phyloP scores from a whole-genome alignment of 2,797 vertebrate genomes.

The Somateria mollissima region DNA sequence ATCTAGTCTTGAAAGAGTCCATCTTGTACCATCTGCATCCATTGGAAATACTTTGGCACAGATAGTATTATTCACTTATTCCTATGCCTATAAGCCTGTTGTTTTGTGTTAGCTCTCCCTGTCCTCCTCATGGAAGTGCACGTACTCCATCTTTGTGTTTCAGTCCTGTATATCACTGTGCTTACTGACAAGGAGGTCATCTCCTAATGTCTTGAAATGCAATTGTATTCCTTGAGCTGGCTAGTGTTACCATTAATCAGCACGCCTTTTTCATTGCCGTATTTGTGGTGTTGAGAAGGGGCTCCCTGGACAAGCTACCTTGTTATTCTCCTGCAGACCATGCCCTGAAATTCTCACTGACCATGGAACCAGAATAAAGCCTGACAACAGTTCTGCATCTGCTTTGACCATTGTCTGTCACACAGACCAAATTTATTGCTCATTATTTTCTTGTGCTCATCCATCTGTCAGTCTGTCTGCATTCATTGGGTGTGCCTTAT shows the following conservation, averaged over 20 bases:
- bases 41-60: background rate
- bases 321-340: background rate
- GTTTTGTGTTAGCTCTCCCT: background rate
- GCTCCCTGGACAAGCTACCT: background rate
- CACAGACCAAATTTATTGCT: background rate
- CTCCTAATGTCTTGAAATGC: background rate
- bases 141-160: background rate
- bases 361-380: background rate
- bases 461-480: constrained; percentile 38
- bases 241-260: background rate
- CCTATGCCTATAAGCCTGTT: background rate
- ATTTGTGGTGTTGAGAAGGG: background rate
- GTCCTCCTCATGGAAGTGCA: background rate
- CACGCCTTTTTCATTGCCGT: background rate
- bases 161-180: background rate
- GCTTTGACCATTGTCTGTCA: background rate
- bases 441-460: constrained; percentile 29
- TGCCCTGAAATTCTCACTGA: background rate
- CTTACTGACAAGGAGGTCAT: background rate
- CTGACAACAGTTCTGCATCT: background rate
- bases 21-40: background rate
- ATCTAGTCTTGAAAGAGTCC: background rate
- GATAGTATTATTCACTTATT: background rate
- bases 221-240: background rate
- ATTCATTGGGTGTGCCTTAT: background rate